phyloP scores from a whole-genome alignment of 2,888 invertebrate genomes.

The Diaphora mendica region DNA sequence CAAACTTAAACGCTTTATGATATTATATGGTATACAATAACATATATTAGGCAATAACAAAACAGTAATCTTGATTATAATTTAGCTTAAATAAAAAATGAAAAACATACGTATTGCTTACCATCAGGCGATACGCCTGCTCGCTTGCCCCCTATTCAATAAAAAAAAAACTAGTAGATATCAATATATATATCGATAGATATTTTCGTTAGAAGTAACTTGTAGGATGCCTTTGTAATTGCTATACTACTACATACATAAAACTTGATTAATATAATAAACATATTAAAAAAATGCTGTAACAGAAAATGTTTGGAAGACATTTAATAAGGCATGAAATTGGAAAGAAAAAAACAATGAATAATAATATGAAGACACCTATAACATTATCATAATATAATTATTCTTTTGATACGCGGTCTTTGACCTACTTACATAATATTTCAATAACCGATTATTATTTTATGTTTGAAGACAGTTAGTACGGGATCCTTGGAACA shows the following conservation, averaged over 20 bases:
- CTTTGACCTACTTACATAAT: background rate
- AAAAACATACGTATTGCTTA: no score
- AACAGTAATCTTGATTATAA: background rate
- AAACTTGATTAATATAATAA: background rate
- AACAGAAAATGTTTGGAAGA: background rate
- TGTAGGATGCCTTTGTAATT: no score
- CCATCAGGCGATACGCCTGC: no score
- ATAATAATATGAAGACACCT: background rate
- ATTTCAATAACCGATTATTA: background rate
- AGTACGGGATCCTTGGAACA: no score
- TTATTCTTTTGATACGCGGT: background rate
- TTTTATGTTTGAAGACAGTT: background rate
- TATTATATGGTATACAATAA: no score
- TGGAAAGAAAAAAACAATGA: background rate
- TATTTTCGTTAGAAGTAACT: background rate
- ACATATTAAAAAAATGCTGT: no score
- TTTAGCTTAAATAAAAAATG: no score
- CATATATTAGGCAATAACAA: background rate
- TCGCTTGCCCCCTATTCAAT: no score
- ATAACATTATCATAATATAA: background rate
- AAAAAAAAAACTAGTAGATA: slow-evolving; percentile 2
- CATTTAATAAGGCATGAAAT: background rate
- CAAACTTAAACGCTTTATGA: no score
- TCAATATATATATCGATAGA: slow-evolving; percentile 1
- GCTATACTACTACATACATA: background rate